These are phyloP conservation scores for Leguminivora glycinivorella DNA, from an alignment of 1,140 invertebrate genomes.

Conservation along the genomic window DNA sequence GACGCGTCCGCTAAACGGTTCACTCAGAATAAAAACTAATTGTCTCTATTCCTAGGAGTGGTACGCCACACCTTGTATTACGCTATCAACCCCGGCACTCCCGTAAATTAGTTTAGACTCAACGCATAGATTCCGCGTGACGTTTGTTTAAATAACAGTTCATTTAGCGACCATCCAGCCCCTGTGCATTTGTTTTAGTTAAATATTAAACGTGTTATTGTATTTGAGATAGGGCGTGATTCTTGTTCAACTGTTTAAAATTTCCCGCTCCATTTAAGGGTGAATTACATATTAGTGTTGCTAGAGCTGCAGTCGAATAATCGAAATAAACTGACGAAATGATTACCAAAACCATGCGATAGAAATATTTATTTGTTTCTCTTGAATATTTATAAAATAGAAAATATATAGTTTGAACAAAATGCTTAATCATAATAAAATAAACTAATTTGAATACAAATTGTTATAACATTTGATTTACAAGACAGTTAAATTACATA, in stretches of 20 bases:
- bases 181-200: conserved; percentile 17
- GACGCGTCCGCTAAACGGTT: conserved; percentile 46
- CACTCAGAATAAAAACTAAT: conserved; percentile 63
- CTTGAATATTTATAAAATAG: neutral
- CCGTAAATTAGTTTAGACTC: conserved; percentile 40
- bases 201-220: neutral
- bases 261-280: neutral
- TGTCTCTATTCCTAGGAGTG: conserved; percentile 69
- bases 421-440: no score
- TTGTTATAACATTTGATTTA: neutral
- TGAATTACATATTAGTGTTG: conserved; percentile 7
- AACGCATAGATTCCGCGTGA: conserved; percentile 10
- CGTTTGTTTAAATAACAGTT: conserved; percentile 14
- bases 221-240: conserved; percentile 8
- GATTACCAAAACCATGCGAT: neutral
- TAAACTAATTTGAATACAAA: neutral
- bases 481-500: neutral
- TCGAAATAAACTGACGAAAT: neutral
- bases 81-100: conserved; percentile 61
- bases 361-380: neutral
- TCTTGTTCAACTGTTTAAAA: conserved; percentile 2
- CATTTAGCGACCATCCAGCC: neutral
- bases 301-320: neutral
- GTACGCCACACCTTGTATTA: conserved; percentile 68
- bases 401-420: neutral